Base-by-base conservation (phyloP, 2,888 invertebrate species). In the Cephus pygmeus region DNA sequence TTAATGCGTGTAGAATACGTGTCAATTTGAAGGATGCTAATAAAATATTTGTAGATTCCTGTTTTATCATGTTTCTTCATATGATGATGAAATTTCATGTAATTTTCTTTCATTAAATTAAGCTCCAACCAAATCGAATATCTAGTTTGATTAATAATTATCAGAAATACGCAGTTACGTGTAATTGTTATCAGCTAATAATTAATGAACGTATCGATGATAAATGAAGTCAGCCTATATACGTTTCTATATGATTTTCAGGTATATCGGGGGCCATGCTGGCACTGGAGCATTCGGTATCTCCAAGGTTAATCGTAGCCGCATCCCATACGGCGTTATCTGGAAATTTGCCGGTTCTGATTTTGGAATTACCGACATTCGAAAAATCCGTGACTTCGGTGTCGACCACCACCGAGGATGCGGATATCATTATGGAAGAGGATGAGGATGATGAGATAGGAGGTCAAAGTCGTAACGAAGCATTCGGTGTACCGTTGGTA, bases 321-420 rank as follows among this genome's bases (percentile, higher is more conserved):
- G 93, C 94, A 83, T 94, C 95, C 74, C 95, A 96, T 89, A 95
- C 95, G 80, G 96, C 96, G 40, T 92, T 97, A 85, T 96, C 96
- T 84, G 96, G 96, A 83, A 96, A 97, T 91, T 94, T 97, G 80
- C 95, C 95, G 89, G 94, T 97, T 84, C 94, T 94, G 90, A 94
- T 96, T 85, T 88, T 91, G 75, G 92, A 93, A 31, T 89, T 92
- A 35, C 90, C 92, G 35, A 90, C 91, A 83, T 88, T 91, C 93
- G 93, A 88, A 78, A 83, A 75, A 78, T 80, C 34, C 76, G 76
- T 75, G 35, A 80, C 69, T 79, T 75, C 77, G 75, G 77, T 40
- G 71, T 75, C 78, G 77, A 83, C 84, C 30, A 83, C 82, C 33
- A 80, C 81, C 79, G 81, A 84, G 75, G 83, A 83, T 75, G 81